These are phyloP conservation scores for Balanococcus diminutus DNA, from an alignment of 2,888 invertebrate species.

Conservation along the genomic window DNA sequence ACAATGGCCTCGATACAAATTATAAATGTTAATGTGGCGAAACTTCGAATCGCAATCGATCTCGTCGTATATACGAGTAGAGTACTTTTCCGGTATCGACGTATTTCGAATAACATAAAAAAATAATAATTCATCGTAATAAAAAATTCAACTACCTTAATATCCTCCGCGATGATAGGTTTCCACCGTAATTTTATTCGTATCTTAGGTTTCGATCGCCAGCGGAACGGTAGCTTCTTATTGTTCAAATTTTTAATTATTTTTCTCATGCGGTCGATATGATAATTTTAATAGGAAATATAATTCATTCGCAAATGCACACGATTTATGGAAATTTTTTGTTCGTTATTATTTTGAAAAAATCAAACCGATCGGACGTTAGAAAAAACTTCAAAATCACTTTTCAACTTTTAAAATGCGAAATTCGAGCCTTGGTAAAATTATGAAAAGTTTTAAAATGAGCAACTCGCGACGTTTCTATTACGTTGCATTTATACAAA, in stretches of 20 bases:
- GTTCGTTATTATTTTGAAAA: too few species aligned
- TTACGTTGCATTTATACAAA: too few species aligned
- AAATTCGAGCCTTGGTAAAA: too few species aligned
- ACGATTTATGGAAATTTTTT: too few species aligned
- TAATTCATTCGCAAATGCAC: too few species aligned
- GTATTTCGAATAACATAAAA: not conserved
- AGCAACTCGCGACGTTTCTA: too few species aligned
- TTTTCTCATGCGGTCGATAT: not conserved
- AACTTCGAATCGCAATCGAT: not conserved
- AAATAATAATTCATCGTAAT: not conserved
- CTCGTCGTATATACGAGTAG: not conserved
- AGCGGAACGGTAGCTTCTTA: not conserved
- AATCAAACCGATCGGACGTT: too few species aligned
- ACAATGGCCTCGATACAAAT: not conserved
- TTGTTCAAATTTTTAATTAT: not conserved
- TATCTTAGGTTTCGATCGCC: not conserved
- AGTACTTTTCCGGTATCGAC: not conserved
- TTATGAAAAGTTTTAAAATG: too few species aligned
- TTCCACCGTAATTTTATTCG: not conserved
- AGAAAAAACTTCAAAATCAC: too few species aligned
- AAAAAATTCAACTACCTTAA: not conserved
- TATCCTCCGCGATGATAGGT: not conserved
- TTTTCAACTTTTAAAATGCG: too few species aligned
- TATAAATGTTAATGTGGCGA: constrained; percentile 28
- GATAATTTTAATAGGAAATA: not conserved